Base-by-base conservation (phyloP, 2,888 invertebrate species). In the Idaea straminata region DNA sequence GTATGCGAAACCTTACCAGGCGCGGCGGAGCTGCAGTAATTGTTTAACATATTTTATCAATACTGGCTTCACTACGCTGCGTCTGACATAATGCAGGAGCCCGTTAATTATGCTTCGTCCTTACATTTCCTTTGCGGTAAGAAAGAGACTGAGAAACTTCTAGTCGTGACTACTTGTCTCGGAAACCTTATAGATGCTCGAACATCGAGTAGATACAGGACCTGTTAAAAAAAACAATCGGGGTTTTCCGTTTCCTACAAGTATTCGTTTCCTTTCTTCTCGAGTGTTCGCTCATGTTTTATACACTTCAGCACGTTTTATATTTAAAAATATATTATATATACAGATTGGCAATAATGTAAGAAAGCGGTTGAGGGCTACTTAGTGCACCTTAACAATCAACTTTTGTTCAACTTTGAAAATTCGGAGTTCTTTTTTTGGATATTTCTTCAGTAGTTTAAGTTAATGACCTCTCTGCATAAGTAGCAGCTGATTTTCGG, bases 101-200 rank as follows among this genome's bases (percentile, higher is more conserved):
- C 47, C 13, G 47, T 47, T 47, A 47, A 47, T 63, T 7, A 63
- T 62, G 58, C 38, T 61, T n/a, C 61, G 35, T 71, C 68, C 62
- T 62, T 66, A 35, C 67, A 61, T 38, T n/a, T 47, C 63, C 7
- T 13, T n/a, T 25, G 36, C 35, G 35, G 58, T 59, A 3, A 59
- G 66, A 70, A 60, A 60, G 69, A 61, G 69, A 68, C 34, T 35
- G 64, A n/a, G 35, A 7, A 62, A 5, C 15, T 61, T 62, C 67
- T 67, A 66, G 69, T 59, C 69, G 38, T 59, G 59, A 15, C 61
- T 62, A 10, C 47, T 25, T 25, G 25, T 25, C 25, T 25, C 25
- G 13, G 69, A 69, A 69, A 62, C 71, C 69, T 25, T 64, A 64
- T 58, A 70, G 64, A 58, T 63, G 65, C 62, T 66, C 61, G 25